Percentiles rank a stretch among this genome's conserved stretches.
These are phyloP conservation scores for Lucilia cuprina DNA, from an alignment of 1,140 invertebrate genomes.

Conservation along the genomic window DNA sequence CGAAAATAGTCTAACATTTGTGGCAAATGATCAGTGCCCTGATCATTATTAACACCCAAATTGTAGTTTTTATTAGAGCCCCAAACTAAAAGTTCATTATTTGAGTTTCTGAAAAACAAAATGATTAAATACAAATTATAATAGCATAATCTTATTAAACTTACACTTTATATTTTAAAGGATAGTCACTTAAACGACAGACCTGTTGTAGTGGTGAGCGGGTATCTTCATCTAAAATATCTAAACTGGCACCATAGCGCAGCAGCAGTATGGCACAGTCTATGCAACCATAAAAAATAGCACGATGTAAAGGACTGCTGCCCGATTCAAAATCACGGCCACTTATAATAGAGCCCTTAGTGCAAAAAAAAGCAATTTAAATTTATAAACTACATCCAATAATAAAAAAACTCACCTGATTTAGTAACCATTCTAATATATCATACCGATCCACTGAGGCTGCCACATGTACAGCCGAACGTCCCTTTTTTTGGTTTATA, in stretches of 20 bases:
- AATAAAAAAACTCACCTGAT: conserved; percentile 48
- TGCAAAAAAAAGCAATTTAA: no score
- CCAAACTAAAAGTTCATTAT: conserved; percentile 70
- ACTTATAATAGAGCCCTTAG: conserved; percentile 66
- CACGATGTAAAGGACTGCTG: conserved; percentile 75
- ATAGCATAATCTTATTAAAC: not conserved
- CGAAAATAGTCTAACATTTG: conserved; percentile 59
- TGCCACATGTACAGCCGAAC: conserved; percentile 71
- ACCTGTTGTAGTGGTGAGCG: conserved; percentile 53
- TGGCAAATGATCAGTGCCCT: conserved; percentile 45
- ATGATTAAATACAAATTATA: not conserved
- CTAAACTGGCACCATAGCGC: conserved; percentile 62
- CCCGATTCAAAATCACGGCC: conserved; percentile 72
- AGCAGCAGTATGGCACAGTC: conserved; percentile 68
- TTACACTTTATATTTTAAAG: conserved; percentile 25
- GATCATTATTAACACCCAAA: conserved; percentile 65
- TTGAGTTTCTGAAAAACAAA: conserved; percentile 36
- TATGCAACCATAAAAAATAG: conserved; percentile 75
- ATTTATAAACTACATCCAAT: no score
- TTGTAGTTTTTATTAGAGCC: conserved; percentile 77
- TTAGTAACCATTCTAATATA: conserved; percentile 72
- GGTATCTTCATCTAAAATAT: conserved; percentile 53
- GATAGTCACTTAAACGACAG: conserved; percentile 48
- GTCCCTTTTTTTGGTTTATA: conserved; percentile 58
- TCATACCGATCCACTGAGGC: conserved; percentile 70